A percentile compares a stretch with the other conserved stretches of the same genome.
Evolutionary conservation across 2,113 vertebrate species (phyloP).

Genomic region (Ochotona princeps): DNA sequence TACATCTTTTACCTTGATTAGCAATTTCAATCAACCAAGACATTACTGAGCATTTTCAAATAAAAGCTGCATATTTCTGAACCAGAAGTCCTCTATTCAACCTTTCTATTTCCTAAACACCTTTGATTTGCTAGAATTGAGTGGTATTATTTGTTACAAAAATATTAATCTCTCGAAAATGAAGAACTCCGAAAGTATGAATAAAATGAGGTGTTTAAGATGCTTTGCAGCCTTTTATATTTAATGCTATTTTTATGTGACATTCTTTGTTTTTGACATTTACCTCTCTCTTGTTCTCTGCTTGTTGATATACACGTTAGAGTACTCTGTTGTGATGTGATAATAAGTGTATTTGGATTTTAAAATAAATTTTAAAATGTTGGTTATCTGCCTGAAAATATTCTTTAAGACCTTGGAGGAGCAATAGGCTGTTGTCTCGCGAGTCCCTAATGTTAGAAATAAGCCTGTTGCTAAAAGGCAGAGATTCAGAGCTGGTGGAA

Average conservation of each 20-base stretch:
- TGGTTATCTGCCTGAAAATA: constrained; percentile 34
- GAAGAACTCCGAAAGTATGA: not conserved
- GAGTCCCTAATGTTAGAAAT: not conserved
- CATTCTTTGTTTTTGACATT: constrained; percentile 12
- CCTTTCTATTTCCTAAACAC: constrained; percentile 67
- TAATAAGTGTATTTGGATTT: not conserved
- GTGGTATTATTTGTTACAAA: constrained; percentile 23
- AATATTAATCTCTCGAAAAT: constrained; percentile 28
- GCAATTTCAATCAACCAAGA: constrained; percentile 80
- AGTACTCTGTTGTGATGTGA: constrained; percentile 21
- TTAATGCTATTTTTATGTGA: constrained; percentile 17
- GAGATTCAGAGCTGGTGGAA: not conserved
- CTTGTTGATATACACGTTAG: not conserved
- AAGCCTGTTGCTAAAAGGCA: constrained; percentile 10
- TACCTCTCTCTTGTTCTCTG: not conserved
- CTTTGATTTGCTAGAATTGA: constrained; percentile 34
- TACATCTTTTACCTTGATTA: constrained; percentile 80
- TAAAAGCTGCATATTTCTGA: constrained; percentile 72
- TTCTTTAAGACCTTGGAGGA: not conserved
- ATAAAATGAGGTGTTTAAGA: not conserved
- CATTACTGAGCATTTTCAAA: constrained; percentile 71
- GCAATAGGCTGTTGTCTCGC: not conserved
- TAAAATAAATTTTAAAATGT: constrained; percentile 24
- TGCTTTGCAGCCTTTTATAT: constrained; percentile 21
- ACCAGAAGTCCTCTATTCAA: constrained; percentile 71